Percentiles rank a stretch among this genome's conserved stretches.
phyloP scores from a whole-genome alignment of 2,797 vertebrate genomes.

The Arnoldichthys spilopterus region DNA sequence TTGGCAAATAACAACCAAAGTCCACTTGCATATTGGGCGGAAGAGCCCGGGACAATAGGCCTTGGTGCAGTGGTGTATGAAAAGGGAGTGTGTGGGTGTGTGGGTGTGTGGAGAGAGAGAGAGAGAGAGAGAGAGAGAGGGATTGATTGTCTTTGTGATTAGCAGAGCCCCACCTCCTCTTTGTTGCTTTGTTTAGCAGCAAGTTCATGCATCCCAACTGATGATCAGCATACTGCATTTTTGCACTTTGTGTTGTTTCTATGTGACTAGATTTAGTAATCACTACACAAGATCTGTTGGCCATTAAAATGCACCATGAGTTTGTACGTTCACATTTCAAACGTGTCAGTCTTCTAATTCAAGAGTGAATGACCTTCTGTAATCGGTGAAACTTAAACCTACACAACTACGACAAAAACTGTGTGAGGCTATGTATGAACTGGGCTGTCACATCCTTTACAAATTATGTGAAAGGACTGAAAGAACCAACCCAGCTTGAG shows the following conservation, averaged over 20 bases:
- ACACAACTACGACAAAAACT: background rate
- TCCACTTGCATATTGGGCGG: conserved; percentile 35
- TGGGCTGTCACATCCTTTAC: background rate
- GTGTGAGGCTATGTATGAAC: background rate
- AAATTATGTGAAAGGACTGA: background rate
- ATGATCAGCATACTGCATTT: conserved; percentile 5
- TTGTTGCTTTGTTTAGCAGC: conserved; percentile 13
- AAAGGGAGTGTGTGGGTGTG: conserved; percentile 1
- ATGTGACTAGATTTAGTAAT: background rate
- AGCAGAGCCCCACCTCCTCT: background rate
- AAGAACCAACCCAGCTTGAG: background rate
- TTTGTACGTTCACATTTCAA: background rate
- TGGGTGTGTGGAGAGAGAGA: no score
- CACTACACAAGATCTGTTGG: background rate
- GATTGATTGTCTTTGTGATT: conserved; percentile 24
- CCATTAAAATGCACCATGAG: background rate
- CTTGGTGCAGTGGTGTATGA: conserved; percentile 15
- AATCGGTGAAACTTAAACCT: background rate
- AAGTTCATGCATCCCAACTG: background rate
- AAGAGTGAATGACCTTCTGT: background rate
- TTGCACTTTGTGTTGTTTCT: background rate
- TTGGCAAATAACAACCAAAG: conserved; percentile 42
- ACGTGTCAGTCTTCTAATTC: background rate
- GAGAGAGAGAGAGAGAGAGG: background rate
- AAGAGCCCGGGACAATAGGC: conserved; percentile 32